phyloP scores from a whole-genome alignment of 2,888 invertebrate genomes.

The Dynastes tityus region DNA sequence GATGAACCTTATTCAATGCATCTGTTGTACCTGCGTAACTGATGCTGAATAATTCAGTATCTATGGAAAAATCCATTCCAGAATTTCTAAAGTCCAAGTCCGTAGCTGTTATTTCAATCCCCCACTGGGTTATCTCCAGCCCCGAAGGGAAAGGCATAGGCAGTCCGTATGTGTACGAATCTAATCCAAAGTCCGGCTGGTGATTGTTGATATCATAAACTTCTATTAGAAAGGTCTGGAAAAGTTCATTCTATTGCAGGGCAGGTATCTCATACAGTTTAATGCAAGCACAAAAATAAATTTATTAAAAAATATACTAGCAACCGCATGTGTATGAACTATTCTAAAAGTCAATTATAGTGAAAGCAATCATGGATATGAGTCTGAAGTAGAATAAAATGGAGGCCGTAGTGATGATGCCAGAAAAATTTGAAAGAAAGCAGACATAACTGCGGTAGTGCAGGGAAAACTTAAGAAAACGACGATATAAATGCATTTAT shows the following conservation, averaged over 20 bases:
- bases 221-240: slow-evolving; percentile 68
- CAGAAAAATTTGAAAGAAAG: no score
- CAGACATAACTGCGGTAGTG: no score
- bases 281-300: neutral
- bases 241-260: slow-evolving; percentile 54
- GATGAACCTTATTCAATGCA: slow-evolving; percentile 54
- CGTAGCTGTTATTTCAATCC: slow-evolving; percentile 68
- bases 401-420: no score
- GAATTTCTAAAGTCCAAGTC: slow-evolving; percentile 74
- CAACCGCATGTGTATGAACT: no score
- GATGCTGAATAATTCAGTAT: slow-evolving; percentile 56
- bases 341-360: no score
- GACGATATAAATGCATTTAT: no score
- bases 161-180: slow-evolving; percentile 68
- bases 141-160: slow-evolving; percentile 69
- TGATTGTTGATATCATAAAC: slow-evolving; percentile 73
- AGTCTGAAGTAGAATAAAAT: no score
- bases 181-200: slow-evolving; percentile 68
- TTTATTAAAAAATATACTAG: no score
- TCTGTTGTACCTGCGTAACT: slow-evolving; percentile 19
- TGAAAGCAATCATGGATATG: no score
- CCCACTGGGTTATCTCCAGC: slow-evolving; percentile 68
- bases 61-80: slow-evolving; percentile 58
- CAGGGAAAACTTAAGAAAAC: no score
- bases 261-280: neutral